Conservation (phyloP, 2,797 vertebrate species). For the Rhinella marina region DNA sequence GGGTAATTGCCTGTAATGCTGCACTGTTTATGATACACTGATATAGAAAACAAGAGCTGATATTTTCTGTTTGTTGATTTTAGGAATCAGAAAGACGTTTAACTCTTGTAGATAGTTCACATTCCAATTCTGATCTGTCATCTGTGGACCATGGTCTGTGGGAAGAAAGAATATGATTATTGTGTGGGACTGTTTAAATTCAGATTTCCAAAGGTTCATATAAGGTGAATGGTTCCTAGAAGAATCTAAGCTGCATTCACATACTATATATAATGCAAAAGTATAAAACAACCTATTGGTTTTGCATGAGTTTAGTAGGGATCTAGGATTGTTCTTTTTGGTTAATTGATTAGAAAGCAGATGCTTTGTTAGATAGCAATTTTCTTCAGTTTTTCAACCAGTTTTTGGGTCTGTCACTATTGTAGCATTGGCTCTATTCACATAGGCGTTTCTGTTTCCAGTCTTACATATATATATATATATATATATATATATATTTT, state of each 20-base stretch:
- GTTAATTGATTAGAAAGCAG: not conserved
- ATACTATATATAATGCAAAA: not conserved
- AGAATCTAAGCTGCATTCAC: not conserved
- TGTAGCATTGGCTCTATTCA: not conserved
- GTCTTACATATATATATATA: not conserved
- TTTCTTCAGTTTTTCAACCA: not conserved
- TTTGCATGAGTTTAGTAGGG: not conserved
- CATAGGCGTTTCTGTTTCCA: not conserved
- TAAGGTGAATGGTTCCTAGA: not conserved
- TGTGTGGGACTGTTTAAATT: no score
- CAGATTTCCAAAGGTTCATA: not conserved
- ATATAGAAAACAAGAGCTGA: constrained; percentile 51
- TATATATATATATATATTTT: no score
- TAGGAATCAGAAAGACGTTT: constrained; percentile 19
- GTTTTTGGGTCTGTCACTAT: not conserved
- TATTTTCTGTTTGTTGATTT: constrained; percentile 55
- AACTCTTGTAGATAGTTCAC: not conserved
- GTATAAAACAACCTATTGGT: no score
- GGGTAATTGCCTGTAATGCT: constrained; percentile 55
- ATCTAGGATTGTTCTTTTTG: not conserved
- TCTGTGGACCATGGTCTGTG: not conserved
- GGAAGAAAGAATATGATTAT: not conserved
- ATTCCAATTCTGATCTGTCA: constrained; percentile 31
- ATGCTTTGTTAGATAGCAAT: not conserved
- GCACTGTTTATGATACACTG: constrained; percentile 53